phyloP scores from a whole-genome alignment of 2,797 vertebrate genomes.

The Acrossocheilus fasciatus region DNA sequence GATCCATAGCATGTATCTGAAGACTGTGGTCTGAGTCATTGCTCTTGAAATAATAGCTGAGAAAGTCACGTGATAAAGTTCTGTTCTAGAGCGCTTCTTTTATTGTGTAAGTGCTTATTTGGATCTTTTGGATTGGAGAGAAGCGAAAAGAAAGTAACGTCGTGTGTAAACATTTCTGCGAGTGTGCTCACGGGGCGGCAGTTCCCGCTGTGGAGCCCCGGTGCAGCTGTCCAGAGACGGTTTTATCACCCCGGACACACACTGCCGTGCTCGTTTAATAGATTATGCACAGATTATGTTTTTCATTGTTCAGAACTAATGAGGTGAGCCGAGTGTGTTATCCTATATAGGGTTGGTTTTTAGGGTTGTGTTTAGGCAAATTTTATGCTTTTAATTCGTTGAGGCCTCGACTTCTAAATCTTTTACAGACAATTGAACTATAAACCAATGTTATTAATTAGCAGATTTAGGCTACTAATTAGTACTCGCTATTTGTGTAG shows the following conservation, averaged over 20 bases:
- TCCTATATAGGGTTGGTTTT: background rate
- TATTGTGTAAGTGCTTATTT: background rate
- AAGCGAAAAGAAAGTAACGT: background rate
- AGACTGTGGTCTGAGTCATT: conserved; percentile 8
- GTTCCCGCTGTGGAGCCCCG: conserved; percentile 27
- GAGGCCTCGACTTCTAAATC: background rate
- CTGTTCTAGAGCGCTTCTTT: background rate
- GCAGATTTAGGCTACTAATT: background rate
- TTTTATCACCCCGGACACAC: conserved; percentile 18
- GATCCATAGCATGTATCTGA: background rate
- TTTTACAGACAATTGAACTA: background rate
- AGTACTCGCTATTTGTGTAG: background rate
- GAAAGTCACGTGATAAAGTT: conserved; percentile 4
- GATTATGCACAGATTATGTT: background rate
- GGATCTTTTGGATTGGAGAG: background rate
- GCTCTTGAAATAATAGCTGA: conserved; percentile 25
- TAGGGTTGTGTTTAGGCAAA: background rate
- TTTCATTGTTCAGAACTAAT: background rate
- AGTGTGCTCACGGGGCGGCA: background rate
- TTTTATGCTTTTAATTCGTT: background rate
- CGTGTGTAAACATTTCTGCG: background rate
- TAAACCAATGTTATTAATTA: background rate
- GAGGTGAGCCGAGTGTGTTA: background rate
- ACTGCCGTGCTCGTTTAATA: background rate
- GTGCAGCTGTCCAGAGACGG: conserved; percentile 49